These are phyloP conservation scores for Molossus molossus DNA, from an alignment of 2,797 vertebrate species.

Conservation along the genomic window DNA sequence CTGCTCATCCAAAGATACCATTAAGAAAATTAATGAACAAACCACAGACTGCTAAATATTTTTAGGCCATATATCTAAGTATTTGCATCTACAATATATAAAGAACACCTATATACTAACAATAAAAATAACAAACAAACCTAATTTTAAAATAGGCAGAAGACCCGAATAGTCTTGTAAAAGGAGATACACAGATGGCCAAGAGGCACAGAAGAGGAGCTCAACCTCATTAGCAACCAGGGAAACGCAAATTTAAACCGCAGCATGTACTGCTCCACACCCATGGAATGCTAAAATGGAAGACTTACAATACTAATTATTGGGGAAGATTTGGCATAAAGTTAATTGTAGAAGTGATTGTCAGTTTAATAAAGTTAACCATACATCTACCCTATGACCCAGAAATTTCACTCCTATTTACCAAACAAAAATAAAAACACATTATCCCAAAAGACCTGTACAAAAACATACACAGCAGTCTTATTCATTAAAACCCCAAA, in stretches of 20 bases:
- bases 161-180: background rate
- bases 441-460: background rate
- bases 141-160: slow-evolving; percentile 43
- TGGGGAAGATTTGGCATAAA: background rate
- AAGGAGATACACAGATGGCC: background rate
- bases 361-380: slow-evolving; percentile 6
- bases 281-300: background rate
- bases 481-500: background rate
- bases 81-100: background rate
- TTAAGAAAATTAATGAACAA: slow-evolving; percentile 10
- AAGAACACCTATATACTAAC: background rate
- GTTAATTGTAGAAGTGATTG: background rate
- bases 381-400: background rate
- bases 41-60: background rate
- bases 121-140: background rate
- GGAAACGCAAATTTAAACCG: slow-evolving; percentile 13
- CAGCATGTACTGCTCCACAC: background rate
- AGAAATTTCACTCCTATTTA: slow-evolving; percentile 22
- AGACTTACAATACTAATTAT: background rate
- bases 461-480: background rate
- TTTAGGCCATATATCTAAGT: background rate
- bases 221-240: background rate
- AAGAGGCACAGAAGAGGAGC: background rate
- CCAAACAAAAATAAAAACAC: slow-evolving; percentile 47
- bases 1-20: background rate